Evolutionary conservation across 1,140 invertebrate species (phyloP).

Genomic region (Luehdorfia chinensis): DNA sequence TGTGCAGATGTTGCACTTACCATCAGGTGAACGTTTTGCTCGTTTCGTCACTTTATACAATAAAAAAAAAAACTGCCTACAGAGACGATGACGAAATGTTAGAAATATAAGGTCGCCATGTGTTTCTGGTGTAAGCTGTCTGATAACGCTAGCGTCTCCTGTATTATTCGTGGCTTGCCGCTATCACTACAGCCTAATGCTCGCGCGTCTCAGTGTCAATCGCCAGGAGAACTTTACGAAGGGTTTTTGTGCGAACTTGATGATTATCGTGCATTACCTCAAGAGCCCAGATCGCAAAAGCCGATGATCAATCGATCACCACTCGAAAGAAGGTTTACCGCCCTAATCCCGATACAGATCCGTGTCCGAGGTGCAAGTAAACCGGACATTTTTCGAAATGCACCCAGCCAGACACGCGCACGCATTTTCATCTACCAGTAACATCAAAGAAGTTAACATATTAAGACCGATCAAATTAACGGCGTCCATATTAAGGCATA

Average conservation of each 20-base stretch:
- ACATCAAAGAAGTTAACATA: too few species aligned
- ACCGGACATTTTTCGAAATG: conserved; percentile 30
- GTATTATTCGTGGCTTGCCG: conserved; percentile 46
- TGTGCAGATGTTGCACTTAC: too few species aligned
- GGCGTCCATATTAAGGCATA: too few species aligned
- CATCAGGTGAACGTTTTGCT: too few species aligned
- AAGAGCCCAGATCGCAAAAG: neutral
- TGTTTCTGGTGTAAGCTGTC: conserved; percentile 42
- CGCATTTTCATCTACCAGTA: too few species aligned
- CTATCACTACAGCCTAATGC: conserved; percentile 36
- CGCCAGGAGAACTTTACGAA: conserved; percentile 36
- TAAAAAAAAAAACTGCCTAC: too few species aligned
- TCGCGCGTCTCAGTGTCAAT: conserved; percentile 33
- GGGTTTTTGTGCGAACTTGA: conserved; percentile 30
- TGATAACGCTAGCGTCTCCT: conserved; percentile 38
- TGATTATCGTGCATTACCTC: conserved; percentile 20
- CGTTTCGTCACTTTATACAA: too few species aligned
- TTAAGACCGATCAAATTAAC: too few species aligned
- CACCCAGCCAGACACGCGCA: too few species aligned
- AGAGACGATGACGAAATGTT: conserved; percentile 42
- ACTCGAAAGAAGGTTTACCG: neutral
- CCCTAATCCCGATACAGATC: conserved; percentile 22
- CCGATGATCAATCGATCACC: neutral
- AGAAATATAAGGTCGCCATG: conserved; percentile 45
- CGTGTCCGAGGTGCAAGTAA: conserved; percentile 31